phyloP scores from a whole-genome alignment of 2,797 vertebrate species.

The Synaphobranchus kaupii region DNA sequence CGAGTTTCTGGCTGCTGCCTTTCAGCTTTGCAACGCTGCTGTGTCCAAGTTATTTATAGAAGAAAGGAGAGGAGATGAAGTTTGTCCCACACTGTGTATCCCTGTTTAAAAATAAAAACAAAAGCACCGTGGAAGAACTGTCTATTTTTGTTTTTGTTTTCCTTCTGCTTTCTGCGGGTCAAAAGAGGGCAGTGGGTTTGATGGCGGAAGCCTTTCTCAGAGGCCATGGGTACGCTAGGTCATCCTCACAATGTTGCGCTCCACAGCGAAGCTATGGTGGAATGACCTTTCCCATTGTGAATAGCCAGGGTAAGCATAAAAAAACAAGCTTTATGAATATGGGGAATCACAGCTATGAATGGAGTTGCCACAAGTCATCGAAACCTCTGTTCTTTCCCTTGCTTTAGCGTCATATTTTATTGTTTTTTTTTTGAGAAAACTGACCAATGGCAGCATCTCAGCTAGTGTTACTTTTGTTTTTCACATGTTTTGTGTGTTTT shows the following conservation, averaged over 20 bases:
- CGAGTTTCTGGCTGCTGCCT: background rate
- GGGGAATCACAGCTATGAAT: background rate
- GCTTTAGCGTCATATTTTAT: background rate
- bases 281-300: background rate
- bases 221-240: background rate
- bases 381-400: background rate
- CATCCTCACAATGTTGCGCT: background rate
- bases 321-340: background rate
- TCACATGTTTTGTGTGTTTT: background rate
- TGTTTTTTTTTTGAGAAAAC: background rate
- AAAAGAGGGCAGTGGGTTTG: too few relatives aligned
- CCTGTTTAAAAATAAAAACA: background rate
- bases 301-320: background rate
- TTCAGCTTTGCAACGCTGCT: background rate
- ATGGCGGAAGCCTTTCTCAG: background rate
- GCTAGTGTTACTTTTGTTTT: background rate
- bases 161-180: background rate
- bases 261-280: background rate
- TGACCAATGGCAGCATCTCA: background rate
- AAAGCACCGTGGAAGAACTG: background rate
- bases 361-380: background rate
- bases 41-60: constrained; percentile 11
- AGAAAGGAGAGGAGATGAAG: background rate
- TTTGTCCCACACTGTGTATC: background rate
- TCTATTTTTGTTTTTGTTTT: background rate